phyloP scores from a whole-genome alignment of 1,140 invertebrate species.

The Himalopsyche phryganea region DNA sequence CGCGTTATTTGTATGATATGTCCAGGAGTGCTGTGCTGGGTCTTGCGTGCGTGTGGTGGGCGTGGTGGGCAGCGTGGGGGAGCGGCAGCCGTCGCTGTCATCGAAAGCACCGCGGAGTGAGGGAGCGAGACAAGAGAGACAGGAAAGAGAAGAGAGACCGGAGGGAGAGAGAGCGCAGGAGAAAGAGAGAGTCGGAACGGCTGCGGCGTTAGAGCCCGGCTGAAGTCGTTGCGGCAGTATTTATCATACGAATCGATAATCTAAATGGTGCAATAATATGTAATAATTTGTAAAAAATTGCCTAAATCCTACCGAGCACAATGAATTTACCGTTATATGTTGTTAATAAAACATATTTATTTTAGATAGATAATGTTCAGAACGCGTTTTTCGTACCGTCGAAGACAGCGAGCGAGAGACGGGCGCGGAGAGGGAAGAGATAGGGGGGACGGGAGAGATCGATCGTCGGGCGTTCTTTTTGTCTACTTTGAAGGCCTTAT shows the following conservation, averaged over 20 bases:
- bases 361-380: slow-evolving; percentile 36
- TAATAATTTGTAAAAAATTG: slow-evolving; percentile 35
- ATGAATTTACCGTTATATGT: slow-evolving; percentile 36
- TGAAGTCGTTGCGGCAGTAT: slow-evolving; percentile 37
- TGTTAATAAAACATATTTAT: slow-evolving; percentile 36
- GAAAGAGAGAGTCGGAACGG: not conserved
- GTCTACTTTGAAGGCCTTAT: slow-evolving; percentile 36
- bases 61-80: slow-evolving; percentile 35
- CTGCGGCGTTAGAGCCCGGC: slow-evolving; percentile 45
- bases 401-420: slow-evolving; percentile 9
- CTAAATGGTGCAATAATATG: slow-evolving; percentile 35
- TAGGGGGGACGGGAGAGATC: not conserved
- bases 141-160: slow-evolving; percentile 39
- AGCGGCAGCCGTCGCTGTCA: slow-evolving; percentile 27
- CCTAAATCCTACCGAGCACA: slow-evolving; percentile 35
- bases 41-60: slow-evolving; percentile 25
- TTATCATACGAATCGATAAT: slow-evolving; percentile 31
- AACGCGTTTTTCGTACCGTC: slow-evolving; percentile 30
- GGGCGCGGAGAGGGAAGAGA: not conserved
- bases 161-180: slow-evolving; percentile 46
- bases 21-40: slow-evolving; percentile 27
- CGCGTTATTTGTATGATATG: slow-evolving; percentile 1
- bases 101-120: slow-evolving; percentile 52
- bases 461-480: slow-evolving; percentile 29
- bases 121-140: slow-evolving; percentile 32